Evolutionary conservation across 1,140 invertebrate genomes (phyloP), one percentile per base, ranked within the genome.

Genomic region (Nebria ingens): DNA sequence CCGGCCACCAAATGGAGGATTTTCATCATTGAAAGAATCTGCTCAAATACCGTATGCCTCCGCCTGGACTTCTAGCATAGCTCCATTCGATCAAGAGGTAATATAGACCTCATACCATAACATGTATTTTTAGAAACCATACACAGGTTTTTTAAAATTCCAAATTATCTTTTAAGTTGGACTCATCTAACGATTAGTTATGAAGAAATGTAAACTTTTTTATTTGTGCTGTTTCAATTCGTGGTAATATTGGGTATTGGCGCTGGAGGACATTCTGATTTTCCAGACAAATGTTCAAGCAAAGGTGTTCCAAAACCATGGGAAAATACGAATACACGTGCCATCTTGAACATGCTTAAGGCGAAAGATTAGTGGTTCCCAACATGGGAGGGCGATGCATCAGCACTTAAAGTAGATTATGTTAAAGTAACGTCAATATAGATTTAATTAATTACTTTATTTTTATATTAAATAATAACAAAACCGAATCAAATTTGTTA

Each of bases 191-290:
- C n/a, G n/a, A n/a, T n/a, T n/a, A n/a, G n/a, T n/a, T n/a, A n/a
- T n/a, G n/a, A n/a, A n/a, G n/a, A n/a, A n/a, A n/a, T n/a, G n/a
- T n/a, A n/a, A n/a, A 52, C n/a, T 54, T 53, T 29, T 53, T 51
- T 58, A 13, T 19, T 49, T 38, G 21, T 54, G 0, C 56, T 40
- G 53, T 61, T 65, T 11, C 64, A 78, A 76, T 80, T 79, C 63
- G 76, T 77, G 63, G 40, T 81, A 3, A 69, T 74, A 19, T 53
- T 81, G 2, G 79, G 79, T 54, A 60, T 79, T 21, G 77, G 77
- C 53, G 73, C 77, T 29, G 79, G 78, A 25, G 79, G 79, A 21
- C 73, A 73, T 2, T 65, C 64, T 21, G 78, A 71, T 61, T 80
- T 80, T 64, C 73, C 74, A 2, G 76, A 81, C 59, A 56, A 34